Conservation (phyloP, 1,140 invertebrate species). For the Drosophila kohkoa region DNA sequence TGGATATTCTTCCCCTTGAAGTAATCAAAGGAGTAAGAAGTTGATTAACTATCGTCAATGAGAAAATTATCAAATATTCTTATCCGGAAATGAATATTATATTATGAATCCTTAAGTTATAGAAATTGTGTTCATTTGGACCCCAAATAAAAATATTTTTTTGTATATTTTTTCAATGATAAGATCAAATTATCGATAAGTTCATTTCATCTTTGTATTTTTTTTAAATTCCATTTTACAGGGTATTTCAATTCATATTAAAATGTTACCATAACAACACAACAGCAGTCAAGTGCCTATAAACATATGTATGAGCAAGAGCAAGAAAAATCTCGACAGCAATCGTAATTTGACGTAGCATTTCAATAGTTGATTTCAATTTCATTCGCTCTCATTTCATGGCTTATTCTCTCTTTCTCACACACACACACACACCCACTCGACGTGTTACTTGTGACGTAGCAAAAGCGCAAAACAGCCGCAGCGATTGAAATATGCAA, state of each 20-base stretch:
- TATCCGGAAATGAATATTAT: too few species aligned
- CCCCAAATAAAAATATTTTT: too few species aligned
- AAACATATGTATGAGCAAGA: neutral
- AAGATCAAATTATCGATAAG: too few species aligned
- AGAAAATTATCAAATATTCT: too few species aligned
- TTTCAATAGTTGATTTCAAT: conserved; percentile 44
- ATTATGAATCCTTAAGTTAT: too few species aligned
- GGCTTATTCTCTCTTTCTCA: neutral
- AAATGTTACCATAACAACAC: conserved; percentile 9
- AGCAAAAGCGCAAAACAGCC: conserved; percentile 40
- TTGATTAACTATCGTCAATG: too few species aligned
- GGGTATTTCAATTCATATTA: conserved; percentile 1
- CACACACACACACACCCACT: neutral
- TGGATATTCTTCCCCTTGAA: too few species aligned
- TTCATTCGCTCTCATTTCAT: conserved; percentile 40
- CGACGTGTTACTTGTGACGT: conserved; percentile 36
- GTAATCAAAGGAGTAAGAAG: too few species aligned
- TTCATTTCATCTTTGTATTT: too few species aligned
- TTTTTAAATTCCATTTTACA: neutral
- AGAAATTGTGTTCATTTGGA: too few species aligned
- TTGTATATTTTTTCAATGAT: too few species aligned
- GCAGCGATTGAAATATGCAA: conserved; percentile 43
- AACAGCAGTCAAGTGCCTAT: conserved; percentile 4
- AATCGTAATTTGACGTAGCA: conserved; percentile 10
- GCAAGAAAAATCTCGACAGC: neutral